Percentiles rank a stretch among this genome's conserved stretches.
These are phyloP conservation scores for Caenorhabditis briggsae DNA, from an alignment of 1,140 invertebrate species.

Conservation along the genomic window DNA sequence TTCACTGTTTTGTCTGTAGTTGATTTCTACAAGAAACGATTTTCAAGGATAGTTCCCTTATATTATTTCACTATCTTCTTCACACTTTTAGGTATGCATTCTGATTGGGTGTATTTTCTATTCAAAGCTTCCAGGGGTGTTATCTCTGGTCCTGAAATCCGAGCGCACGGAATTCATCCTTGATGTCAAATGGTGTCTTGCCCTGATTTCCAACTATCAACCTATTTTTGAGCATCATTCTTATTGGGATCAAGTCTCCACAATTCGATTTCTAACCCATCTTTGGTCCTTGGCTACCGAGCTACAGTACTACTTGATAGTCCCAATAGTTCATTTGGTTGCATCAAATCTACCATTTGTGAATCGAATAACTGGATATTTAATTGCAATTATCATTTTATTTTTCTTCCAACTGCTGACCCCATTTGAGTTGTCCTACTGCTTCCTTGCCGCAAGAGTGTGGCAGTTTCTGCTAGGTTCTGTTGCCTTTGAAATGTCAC, in stretches of 20 bases:
- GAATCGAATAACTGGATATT: not conserved
- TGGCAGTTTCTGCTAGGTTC: conserved; percentile 57
- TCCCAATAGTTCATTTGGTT: conserved; percentile 8
- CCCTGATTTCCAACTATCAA: conserved; percentile 10
- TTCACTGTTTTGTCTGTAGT: not conserved
- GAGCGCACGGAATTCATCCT: not conserved
- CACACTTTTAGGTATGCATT: not conserved
- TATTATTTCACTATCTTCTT: conserved; percentile 11
- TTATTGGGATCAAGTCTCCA: conserved; percentile 41
- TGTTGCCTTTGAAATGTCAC: conserved; percentile 2
- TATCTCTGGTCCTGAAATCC: not conserved
- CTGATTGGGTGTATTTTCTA: too few relatives aligned
- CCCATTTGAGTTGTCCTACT: conserved; percentile 4
- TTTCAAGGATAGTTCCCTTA: not conserved
- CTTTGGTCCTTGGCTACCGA: conserved; percentile 42
- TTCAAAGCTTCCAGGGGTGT: not conserved
- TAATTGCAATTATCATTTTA: not conserved
- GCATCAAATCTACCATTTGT: not conserved
- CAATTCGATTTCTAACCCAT: conserved; percentile 29
- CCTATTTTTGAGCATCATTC: conserved; percentile 21
- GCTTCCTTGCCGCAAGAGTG: conserved; percentile 16
- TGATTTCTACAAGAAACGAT: conserved; percentile 49
- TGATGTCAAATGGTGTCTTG: conserved; percentile 15
- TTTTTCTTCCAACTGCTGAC: conserved; percentile 15
- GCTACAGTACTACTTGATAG: conserved; percentile 53